Percentiles rank a stretch among this genome's conserved stretches.
These are phyloP conservation scores for Muntiacus reevesi DNA, from an alignment of 2,113 vertebrate genomes.

Conservation along the genomic window DNA sequence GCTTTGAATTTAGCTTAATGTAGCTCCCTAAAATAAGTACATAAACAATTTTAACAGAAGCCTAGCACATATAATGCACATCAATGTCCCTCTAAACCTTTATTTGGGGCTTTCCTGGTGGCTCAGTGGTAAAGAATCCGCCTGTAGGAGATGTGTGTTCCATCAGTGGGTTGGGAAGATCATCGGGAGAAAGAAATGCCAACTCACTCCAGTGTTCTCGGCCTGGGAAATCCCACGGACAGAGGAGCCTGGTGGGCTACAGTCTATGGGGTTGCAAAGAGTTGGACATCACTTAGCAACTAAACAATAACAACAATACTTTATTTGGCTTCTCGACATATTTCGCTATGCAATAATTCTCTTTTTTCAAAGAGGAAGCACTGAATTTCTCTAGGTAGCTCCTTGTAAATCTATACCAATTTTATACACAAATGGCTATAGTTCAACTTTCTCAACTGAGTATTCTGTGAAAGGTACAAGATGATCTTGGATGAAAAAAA, in stretches of 20 bases:
- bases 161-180: neutral
- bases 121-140: neutral
- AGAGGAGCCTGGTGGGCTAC: neutral
- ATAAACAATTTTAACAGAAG: neutral
- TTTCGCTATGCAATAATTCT: neutral
- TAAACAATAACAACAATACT: neutral
- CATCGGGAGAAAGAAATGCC: neutral
- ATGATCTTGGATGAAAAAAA: neutral
- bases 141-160: neutral
- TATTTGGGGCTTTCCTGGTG: neutral
- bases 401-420: neutral
- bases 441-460: neutral
- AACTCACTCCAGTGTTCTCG: neutral
- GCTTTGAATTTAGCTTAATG: neutral
- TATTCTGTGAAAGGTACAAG: neutral
- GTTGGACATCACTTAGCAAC: neutral
- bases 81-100: neutral
- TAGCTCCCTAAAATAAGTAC: neutral
- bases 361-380: neutral
- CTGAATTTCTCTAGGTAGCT: constrained; percentile 10
- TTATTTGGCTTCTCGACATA: neutral
- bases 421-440: neutral
- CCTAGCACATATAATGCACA: neutral
- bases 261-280: neutral
- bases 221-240: neutral